phyloP scores from a whole-genome alignment of 2,888 invertebrate genomes.

The Melanostoma mellinum region DNA sequence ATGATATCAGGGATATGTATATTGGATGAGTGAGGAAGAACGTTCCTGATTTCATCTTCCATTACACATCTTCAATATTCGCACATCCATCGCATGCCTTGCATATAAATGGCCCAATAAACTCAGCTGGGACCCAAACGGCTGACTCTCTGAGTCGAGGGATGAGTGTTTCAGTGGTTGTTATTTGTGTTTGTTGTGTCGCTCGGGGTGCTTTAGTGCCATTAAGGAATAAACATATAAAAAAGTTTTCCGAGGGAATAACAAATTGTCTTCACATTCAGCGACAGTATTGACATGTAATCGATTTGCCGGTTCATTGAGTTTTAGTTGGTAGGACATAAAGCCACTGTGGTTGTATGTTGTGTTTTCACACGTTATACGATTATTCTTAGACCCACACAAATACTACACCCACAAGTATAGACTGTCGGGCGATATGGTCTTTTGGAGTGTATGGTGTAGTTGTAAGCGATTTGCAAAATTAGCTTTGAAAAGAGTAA shows the following conservation, averaged over 20 bases:
- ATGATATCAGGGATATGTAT: slow-evolving; percentile 41
- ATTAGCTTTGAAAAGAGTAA: slow-evolving; percentile 32
- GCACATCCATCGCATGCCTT: slow-evolving; percentile 63
- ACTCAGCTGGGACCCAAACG: slow-evolving; percentile 26
- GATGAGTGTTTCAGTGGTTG: background rate
- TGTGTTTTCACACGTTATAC: slow-evolving; percentile 39
- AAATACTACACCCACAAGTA: background rate
- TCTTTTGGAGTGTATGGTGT: slow-evolving; percentile 6
- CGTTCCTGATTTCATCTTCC: slow-evolving; percentile 63
- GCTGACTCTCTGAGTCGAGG: slow-evolving; percentile 1
- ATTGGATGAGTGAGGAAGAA: slow-evolving; percentile 30
- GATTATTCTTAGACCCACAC: slow-evolving; percentile 26
- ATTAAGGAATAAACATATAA: slow-evolving; percentile 64
- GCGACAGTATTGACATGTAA: slow-evolving; percentile 70
- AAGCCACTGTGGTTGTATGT: slow-evolving; percentile 43
- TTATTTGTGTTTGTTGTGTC: slow-evolving; percentile 31
- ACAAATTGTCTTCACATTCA: slow-evolving; percentile 71
- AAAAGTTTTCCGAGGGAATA: slow-evolving; percentile 62
- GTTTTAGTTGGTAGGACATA: slow-evolving; percentile 43
- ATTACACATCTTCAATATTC: slow-evolving; percentile 70
- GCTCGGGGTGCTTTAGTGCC: slow-evolving; percentile 40
- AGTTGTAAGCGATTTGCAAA: slow-evolving; percentile 34
- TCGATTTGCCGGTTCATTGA: slow-evolving; percentile 70
- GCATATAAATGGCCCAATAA: slow-evolving; percentile 71
- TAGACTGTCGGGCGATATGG: background rate